phyloP scores from a whole-genome alignment of 2,797 vertebrate genomes.

The Paramormyrops hopkinsi region DNA sequence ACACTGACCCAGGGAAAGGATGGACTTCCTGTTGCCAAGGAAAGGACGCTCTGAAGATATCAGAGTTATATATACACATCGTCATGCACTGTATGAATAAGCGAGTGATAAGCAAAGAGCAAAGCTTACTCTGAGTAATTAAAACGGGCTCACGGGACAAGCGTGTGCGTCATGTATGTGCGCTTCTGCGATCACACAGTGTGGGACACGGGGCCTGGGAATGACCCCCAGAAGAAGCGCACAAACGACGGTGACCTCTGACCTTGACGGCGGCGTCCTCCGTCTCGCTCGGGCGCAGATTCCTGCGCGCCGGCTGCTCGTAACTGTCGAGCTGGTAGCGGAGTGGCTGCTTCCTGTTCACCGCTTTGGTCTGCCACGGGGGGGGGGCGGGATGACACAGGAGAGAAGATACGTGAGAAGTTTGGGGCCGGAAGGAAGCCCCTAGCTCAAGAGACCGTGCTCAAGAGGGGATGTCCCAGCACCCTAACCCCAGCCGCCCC shows the following conservation, averaged over 20 bases:
- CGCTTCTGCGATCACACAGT: background rate
- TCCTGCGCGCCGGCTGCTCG: slow-evolving; percentile 71
- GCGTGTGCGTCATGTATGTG: slow-evolving; percentile 17
- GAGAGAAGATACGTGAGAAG: slow-evolving; percentile 16
- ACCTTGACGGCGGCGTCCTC: slow-evolving; percentile 93
- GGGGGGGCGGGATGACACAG: background rate
- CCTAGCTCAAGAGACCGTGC: background rate
- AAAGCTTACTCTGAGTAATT: background rate
- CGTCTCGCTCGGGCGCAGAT: slow-evolving; percentile 65
- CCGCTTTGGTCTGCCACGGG: slow-evolving; percentile 72
- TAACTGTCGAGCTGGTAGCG: slow-evolving; percentile 85
- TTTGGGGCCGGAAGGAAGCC: background rate
- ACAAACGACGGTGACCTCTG: slow-evolving; percentile 33
- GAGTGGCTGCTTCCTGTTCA: slow-evolving; percentile 89
- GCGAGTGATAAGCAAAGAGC: background rate
- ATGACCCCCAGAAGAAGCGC: background rate
- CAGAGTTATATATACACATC: slow-evolving; percentile 1
- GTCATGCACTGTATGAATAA: background rate
- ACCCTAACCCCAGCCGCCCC: background rate
- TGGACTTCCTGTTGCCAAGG: background rate
- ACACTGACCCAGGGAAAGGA: background rate
- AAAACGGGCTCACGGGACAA: slow-evolving; percentile 12
- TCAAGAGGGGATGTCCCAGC: background rate
- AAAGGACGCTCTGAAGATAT: background rate
- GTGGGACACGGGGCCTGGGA: slow-evolving; percentile 23